Conservation (phyloP, 1,140 invertebrate species). For the Nebria ingens region DNA sequence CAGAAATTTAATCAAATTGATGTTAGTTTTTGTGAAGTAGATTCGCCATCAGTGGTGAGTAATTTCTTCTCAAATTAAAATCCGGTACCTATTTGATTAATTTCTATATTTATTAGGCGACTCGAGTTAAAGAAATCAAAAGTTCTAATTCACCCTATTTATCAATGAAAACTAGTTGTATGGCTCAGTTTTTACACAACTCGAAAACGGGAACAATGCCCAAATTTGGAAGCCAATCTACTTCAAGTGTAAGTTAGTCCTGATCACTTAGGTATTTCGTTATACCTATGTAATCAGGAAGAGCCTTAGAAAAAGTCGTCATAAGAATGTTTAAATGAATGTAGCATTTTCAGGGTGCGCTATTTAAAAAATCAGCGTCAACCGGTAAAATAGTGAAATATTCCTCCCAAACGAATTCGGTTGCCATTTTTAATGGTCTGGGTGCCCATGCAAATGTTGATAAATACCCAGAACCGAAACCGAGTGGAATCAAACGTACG, state of each 20-base stretch:
- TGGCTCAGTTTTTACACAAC: conserved; percentile 12
- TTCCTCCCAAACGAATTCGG: not conserved
- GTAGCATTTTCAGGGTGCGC: conserved; percentile 21
- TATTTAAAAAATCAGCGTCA: conserved; percentile 17
- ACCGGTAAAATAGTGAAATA: conserved; percentile 11
- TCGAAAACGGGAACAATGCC: not conserved
- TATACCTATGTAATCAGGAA: no score
- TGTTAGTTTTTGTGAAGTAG: not conserved
- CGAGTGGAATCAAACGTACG: conserved; percentile 14
- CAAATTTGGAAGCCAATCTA: conserved; percentile 17
- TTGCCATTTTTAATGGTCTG: conserved; percentile 20
- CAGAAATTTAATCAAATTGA: not conserved
- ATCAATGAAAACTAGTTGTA: conserved; percentile 16
- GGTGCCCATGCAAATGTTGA: conserved; percentile 26
- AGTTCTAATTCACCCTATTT: conserved; percentile 21
- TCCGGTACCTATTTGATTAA: not conserved
- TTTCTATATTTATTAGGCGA: conserved; percentile 13
- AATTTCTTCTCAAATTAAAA: not conserved
- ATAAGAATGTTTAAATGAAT: no score
- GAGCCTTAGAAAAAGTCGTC: no score
- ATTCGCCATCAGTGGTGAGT: conserved; percentile 16
- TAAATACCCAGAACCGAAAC: conserved; percentile 18
- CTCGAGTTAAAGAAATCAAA: conserved; percentile 15
- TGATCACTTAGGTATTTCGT: no score
- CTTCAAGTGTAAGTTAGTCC: conserved; percentile 11